phyloP scores from a whole-genome alignment of 2,113 vertebrate species.

The Pomatorhinus ruficollis region DNA sequence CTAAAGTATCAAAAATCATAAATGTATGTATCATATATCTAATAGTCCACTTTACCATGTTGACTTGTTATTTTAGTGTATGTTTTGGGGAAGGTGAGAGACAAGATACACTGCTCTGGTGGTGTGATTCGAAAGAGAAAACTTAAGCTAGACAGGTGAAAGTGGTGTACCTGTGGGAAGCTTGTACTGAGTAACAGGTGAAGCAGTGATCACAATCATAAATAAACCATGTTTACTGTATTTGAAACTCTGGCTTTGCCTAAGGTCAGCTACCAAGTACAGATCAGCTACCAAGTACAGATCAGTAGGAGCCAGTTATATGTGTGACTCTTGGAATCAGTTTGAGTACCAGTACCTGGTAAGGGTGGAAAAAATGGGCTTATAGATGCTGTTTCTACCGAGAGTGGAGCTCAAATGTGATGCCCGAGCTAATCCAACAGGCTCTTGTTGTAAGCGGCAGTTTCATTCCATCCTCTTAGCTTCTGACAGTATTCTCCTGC shows the following conservation, averaged over 20 bases:
- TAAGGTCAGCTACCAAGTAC: neutral
- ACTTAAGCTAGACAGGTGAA: neutral
- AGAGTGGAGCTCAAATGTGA: neutral
- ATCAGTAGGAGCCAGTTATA: neutral
- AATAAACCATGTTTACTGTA: fast-evolving
- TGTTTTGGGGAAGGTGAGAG: neutral
- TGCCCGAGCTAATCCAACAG: neutral
- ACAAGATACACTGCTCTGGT: neutral
- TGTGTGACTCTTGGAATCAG: neutral
- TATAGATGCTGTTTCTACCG: neutral
- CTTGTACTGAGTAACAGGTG: neutral
- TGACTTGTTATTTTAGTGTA: neutral
- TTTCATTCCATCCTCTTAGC: neutral
- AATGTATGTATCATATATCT: neutral
- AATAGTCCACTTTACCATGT: neutral
- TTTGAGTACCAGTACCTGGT: neutral
- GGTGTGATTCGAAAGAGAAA: neutral
- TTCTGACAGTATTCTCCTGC: neutral
- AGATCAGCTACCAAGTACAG: neutral
- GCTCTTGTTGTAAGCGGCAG: neutral
- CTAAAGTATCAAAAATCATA: neutral
- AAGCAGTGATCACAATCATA: neutral
- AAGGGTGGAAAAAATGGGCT: neutral
- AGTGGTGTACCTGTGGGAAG: neutral
- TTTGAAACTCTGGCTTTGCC: neutral